These are phyloP conservation scores for Salmo trutta DNA, from an alignment of 2,797 vertebrate species.

Conservation along the genomic window DNA sequence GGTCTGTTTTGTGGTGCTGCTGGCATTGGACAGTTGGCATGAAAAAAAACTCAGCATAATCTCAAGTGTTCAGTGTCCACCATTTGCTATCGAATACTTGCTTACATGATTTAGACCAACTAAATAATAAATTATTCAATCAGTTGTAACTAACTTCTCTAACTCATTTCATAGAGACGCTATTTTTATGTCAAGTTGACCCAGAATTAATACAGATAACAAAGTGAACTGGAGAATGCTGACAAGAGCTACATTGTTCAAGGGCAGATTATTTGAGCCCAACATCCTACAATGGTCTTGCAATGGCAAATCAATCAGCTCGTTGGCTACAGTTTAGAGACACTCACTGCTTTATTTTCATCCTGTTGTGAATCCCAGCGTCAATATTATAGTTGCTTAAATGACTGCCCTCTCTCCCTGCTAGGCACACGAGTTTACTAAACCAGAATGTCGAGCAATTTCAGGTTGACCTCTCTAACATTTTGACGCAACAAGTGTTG, in stretches of 20 bases:
- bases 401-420: too few species aligned
- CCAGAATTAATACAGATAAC: slow-evolving; percentile 30
- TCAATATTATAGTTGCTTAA: not conserved
- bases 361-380: slow-evolving; percentile 30
- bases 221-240: not conserved
- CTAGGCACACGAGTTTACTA: too few species aligned
- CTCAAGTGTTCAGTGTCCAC: not conserved
- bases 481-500: not conserved
- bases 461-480: too few species aligned
- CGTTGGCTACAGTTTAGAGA: slow-evolving; percentile 26
- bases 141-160: not conserved
- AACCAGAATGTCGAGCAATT: too few species aligned
- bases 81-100: not conserved
- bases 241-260: slow-evolving; percentile 40
- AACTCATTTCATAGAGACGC: not conserved
- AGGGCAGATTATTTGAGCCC: slow-evolving; percentile 23
- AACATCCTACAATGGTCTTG: slow-evolving; percentile 31
- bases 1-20: not conserved
- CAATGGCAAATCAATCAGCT: slow-evolving; percentile 27
- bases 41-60: not conserved
- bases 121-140: not conserved
- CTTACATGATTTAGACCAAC: not conserved
- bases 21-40: not conserved
- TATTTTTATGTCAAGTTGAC: not conserved
- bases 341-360: slow-evolving; percentile 57